These are phyloP conservation scores for Heliangelus exortis DNA, from an alignment of 2,797 vertebrate species.

Conservation along the genomic window DNA sequence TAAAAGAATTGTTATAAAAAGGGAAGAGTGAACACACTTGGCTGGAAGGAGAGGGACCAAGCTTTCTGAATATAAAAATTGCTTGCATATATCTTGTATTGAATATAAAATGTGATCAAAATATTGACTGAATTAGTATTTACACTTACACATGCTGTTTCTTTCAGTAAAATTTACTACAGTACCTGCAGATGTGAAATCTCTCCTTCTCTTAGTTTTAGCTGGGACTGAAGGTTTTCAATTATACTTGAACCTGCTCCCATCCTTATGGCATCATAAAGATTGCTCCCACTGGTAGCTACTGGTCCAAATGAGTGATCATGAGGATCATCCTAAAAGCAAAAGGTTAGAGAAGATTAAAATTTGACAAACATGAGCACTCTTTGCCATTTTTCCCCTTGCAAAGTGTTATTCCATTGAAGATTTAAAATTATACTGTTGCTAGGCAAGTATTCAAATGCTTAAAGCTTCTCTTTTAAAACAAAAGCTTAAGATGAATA, in stretches of 20 bases:
- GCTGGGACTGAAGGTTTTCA: conserved; percentile 96
- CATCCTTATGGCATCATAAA: conserved; percentile 93
- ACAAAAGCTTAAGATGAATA: background rate
- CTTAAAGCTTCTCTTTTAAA: background rate
- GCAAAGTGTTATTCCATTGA: background rate
- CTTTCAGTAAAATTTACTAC: background rate
- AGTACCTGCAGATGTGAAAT: conserved; percentile 94
- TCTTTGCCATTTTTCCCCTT: background rate
- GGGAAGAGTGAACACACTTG: background rate
- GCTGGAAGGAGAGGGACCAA: background rate
- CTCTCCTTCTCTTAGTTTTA: conserved; percentile 95
- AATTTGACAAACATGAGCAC: background rate
- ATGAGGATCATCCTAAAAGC: conserved; percentile 87
- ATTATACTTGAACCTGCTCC: conserved; percentile 94
- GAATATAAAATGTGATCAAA: background rate
- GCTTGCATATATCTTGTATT: background rate
- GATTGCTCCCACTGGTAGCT: conserved; percentile 87
- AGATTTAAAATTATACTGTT: background rate
- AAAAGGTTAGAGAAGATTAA: background rate
- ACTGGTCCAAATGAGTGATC: conserved; percentile 86
- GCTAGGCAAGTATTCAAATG: background rate
- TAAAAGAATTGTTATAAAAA: background rate
- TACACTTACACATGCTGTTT: background rate
- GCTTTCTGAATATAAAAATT: background rate
- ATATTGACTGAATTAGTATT: background rate